phyloP scores from a whole-genome alignment of 2,113 vertebrate species.

The Melanerpes aurifrons region DNA sequence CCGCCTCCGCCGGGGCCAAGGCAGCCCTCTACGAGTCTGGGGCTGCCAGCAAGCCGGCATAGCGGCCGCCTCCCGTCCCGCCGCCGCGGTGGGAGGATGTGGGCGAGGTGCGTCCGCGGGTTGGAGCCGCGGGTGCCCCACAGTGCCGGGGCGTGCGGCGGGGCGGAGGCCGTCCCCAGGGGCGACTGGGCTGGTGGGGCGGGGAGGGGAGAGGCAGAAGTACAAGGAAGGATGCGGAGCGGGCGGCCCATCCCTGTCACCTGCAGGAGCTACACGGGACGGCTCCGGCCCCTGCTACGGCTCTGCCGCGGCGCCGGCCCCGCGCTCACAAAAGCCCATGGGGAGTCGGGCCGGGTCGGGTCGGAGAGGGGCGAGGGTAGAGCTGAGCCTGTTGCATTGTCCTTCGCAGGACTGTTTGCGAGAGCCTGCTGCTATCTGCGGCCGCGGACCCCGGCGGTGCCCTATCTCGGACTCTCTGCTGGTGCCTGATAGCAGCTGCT shows the following conservation, averaged over 20 bases:
- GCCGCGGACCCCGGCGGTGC: constrained; percentile 11
- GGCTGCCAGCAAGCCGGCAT: neutral
- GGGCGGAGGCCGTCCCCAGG: neutral
- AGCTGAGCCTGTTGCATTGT: constrained; percentile 33
- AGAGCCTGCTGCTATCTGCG: neutral
- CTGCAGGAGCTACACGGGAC: neutral
- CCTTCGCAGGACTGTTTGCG: neutral
- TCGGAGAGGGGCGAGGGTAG: neutral
- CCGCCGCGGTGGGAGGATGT: neutral
- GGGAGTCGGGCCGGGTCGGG: neutral
- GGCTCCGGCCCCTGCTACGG: neutral
- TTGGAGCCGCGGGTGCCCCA: neutral
- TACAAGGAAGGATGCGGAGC: neutral
- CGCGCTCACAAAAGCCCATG: neutral
- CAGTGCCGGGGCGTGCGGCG: neutral
- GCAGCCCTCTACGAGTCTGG: neutral
- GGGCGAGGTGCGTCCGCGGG: neutral
- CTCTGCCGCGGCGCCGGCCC: neutral
- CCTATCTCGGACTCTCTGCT: constrained; percentile 4
- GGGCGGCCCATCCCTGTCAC: neutral
- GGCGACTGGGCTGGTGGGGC: neutral
- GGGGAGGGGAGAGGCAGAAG: neutral
- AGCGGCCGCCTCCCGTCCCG: neutral
- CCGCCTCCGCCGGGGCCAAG: neutral
- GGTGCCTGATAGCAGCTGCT: constrained; percentile 28